Evolutionary conservation across 1,140 invertebrate genomes (phyloP), one percentile per base, ranked within the genome.

Genomic region (Harlomillsia oculata): DNA sequence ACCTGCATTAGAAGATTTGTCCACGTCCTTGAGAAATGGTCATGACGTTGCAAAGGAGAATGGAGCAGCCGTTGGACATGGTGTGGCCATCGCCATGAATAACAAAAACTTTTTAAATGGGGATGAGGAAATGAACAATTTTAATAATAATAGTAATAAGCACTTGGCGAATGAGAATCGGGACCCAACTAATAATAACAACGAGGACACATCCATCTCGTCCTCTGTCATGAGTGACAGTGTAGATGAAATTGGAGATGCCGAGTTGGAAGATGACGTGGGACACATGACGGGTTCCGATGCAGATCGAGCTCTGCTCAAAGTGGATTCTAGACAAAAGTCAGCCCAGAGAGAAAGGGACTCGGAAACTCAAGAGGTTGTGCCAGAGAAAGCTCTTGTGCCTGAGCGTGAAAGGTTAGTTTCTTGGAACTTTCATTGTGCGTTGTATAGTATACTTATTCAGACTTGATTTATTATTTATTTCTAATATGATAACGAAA

Each of bases 161-260:
- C 36, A 25, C 23, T 26, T 16, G 18, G 39, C 30, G 14, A 39
- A 50, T 50, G 34, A 26, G 26, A 39, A 9, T 18, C 5, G 34
- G 26, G 34, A 20, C 36, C 16, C 16, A 32, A n/a, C n/a, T 9
- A 50, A 41, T 37, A 56, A 64, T 50, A 60, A 60, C 39, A 64
- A 60, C 46, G 63, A 64, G 39, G 63, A 64, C 30, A 64, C 63
- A 2, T 61, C 59, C 9, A 61, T 64, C 28, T 61, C 59, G 3
- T 61, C 63, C 5, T 64, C 59, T 5, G 63, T 64, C 21, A 64
- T 64, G 63, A 64, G 63, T 56, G 63, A 64, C 34, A 59, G 56
- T 53, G 63, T 44, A 5, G 60, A 59, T 20, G 63, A 62, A 11
- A 36, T 53, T 26, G 34, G 34, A 16, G 39, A 52, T n/a, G 48